These are phyloP conservation scores for Dynastes maya DNA, from an alignment of 2,888 invertebrate species.

Conservation along the genomic window DNA sequence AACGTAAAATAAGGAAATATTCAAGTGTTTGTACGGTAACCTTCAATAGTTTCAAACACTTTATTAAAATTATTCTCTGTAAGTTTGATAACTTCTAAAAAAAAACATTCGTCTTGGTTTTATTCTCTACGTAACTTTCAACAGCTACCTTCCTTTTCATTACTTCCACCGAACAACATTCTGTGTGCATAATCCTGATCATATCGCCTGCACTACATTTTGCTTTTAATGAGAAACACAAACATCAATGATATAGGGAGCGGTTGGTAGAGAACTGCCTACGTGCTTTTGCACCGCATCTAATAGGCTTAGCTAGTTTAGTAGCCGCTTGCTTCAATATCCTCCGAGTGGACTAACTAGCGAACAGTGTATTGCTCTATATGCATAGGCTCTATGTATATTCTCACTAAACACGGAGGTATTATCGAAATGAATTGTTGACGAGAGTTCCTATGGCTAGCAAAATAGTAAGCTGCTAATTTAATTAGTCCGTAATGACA, in stretches of 20 bases:
- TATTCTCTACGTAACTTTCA: background rate
- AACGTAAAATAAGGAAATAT: too few relatives aligned
- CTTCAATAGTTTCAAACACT: too few relatives aligned
- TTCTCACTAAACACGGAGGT: background rate
- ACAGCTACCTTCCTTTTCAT: background rate
- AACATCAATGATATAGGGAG: slow-evolving; percentile 31
- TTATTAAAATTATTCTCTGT: too few relatives aligned
- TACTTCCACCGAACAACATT: background rate
- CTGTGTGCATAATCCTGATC: background rate
- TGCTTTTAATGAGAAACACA: slow-evolving; percentile 29
- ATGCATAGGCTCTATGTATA: background rate
- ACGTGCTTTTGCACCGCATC: slow-evolving; percentile 36
- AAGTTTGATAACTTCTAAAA: too few relatives aligned
- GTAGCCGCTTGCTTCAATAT: slow-evolving; percentile 29
- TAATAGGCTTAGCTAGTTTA: slow-evolving; percentile 39
- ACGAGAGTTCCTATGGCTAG: background rate
- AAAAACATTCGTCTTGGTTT: too few relatives aligned
- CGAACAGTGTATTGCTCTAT: slow-evolving; percentile 10
- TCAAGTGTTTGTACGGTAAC: too few relatives aligned
- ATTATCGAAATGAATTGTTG: slow-evolving; percentile 26
- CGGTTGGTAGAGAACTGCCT: background rate
- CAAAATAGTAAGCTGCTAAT: background rate
- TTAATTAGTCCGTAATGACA: background rate
- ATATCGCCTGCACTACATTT: slow-evolving; percentile 22
- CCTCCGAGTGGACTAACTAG: slow-evolving; percentile 28